phyloP scores from a whole-genome alignment of 1,140 invertebrate species.

The Atta texana region DNA sequence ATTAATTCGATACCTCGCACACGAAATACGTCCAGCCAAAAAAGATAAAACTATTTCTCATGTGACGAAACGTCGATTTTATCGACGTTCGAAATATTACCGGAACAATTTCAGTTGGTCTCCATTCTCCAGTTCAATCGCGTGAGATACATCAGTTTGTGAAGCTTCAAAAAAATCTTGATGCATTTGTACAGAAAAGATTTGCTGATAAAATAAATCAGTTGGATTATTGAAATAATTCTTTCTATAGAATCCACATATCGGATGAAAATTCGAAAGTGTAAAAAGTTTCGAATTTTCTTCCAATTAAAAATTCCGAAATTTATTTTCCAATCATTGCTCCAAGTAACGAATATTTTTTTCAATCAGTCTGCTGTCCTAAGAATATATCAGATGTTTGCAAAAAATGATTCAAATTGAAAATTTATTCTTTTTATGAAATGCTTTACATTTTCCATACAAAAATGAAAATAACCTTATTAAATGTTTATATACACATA shows the following conservation, averaged over 20 bases:
- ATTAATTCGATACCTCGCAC: constrained; percentile 63
- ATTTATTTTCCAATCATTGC: background rate
- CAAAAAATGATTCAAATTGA: no score
- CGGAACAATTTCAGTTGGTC: constrained; percentile 3
- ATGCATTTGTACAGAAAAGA: background rate
- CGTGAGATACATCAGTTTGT: constrained; percentile 12
- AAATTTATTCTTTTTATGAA: no score
- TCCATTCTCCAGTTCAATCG: background rate
- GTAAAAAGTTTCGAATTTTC: background rate
- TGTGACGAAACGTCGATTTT: constrained; percentile 18
- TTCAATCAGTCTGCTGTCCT: background rate
- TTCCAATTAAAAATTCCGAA: background rate
- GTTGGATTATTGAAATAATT: background rate
- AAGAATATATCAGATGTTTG: no score
- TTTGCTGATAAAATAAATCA: constrained; percentile 20
- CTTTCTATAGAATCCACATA: background rate
- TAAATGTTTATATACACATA: no score
- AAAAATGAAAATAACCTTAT: no score
- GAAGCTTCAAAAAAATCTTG: constrained; percentile 9
- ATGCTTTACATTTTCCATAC: no score
- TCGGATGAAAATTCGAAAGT: background rate
- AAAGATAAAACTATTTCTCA: constrained; percentile 47
- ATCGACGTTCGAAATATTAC: constrained; percentile 33
- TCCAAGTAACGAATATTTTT: background rate
- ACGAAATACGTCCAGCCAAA: constrained; percentile 21